Percentiles rank a stretch among this genome's conserved stretches.
Conservation (phyloP, 2,113 vertebrate genomes). For the Dicaeum eximium region DNA sequence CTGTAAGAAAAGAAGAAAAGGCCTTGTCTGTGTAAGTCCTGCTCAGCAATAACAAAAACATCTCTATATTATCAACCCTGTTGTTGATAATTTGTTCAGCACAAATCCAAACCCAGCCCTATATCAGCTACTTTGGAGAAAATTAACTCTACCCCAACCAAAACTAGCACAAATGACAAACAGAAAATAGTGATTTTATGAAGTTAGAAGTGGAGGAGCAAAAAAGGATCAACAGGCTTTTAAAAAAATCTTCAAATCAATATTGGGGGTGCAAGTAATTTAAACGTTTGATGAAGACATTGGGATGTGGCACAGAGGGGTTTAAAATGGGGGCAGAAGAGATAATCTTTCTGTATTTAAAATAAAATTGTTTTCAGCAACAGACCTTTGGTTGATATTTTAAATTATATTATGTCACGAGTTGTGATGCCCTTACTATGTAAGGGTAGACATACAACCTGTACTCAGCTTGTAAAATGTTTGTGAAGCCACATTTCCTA, state of each 20-base stretch:
- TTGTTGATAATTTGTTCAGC: background rate
- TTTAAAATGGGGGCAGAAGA: background rate
- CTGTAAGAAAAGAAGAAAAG: background rate
- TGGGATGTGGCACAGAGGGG: background rate
- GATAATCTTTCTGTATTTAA: background rate
- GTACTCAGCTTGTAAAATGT: background rate
- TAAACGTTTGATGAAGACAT: accelerated
- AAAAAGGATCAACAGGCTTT: background rate
- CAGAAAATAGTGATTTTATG: background rate
- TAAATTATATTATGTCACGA: background rate
- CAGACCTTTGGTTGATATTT: background rate
- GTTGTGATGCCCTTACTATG: background rate
- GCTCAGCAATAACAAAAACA: background rate
- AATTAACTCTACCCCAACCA: background rate
- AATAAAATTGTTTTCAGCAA: background rate
- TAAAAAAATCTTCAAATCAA: background rate
- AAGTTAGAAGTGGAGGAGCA: background rate
- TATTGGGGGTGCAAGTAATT: background rate
- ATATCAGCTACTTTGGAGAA: background rate
- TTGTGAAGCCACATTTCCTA: background rate
- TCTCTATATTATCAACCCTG: background rate
- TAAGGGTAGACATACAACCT: background rate
- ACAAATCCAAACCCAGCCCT: background rate
- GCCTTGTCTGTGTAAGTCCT: background rate
- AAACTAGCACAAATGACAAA: background rate